Evolutionary conservation across 1,140 invertebrate species (phyloP), one percentile per base, ranked within the genome.

Genomic region (Heliconius congener): DNA sequence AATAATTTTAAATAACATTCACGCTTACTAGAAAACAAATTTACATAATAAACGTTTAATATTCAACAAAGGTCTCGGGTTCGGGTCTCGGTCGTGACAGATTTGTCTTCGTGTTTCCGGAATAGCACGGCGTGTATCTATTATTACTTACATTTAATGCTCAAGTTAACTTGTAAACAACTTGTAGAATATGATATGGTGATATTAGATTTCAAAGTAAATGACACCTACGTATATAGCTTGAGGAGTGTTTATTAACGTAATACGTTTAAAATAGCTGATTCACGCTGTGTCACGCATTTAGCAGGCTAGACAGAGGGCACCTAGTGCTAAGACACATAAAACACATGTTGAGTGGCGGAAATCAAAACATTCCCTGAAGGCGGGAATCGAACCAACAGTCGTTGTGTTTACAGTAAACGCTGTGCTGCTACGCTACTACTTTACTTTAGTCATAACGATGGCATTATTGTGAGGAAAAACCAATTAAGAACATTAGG

Each of bases 131-230:
- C n/a, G n/a, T n/a, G 3, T 60, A 37, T 37, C 34, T 37, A n/a
- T 55, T 19, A 55, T 60, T 66, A 30, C 11, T 57, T 66, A 66
- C 13, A 66, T 66, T 66, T 66, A 66, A 66, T 66, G 60, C 23
- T 66, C 60, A 66, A 66, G 57, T 30, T 66, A 27, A 66, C 23
- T 66, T 66, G 60, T 66, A 66, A 66, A 66, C 60, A 66, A 66
- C 60, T 66, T 30, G 23, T 66, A 66, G 23, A 27, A 66, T 66
- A 27, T 66, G 23, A 66, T 66, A 66, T 66, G 8, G 23, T 27
- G 23, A n/a, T 66, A 66, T 66, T 66, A 27, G n/a, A 30, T 66
- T 27, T 27, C 19, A 8, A 23, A n/a, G n/a, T 9, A 66, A 66
- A 66, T 27, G 60, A 30, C 60, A 66, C 13, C 60, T 27, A 66